These are phyloP conservation scores for Drepanosiphum platanoidis DNA, from an alignment of 2,888 invertebrate genomes.

Conservation along the genomic window DNA sequence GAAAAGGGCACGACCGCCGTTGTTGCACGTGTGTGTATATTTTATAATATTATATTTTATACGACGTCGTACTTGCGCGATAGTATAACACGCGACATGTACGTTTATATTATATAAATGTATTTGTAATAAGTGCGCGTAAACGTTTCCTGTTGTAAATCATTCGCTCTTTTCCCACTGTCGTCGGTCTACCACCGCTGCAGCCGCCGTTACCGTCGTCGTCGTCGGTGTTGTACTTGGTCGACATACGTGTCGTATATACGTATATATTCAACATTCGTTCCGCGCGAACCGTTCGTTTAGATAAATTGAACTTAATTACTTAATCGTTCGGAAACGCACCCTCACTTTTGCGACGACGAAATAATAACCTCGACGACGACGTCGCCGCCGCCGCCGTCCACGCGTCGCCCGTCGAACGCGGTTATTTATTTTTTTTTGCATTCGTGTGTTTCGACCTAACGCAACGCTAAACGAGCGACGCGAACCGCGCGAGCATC, in stretches of 20 bases:
- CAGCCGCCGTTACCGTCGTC: too few relatives aligned
- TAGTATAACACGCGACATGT: neutral
- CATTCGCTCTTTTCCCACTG: slow-evolving; percentile 46
- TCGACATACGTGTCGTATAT: too few relatives aligned
- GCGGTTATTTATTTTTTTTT: too few relatives aligned
- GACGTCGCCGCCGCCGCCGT: neutral
- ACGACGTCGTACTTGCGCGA: neutral
- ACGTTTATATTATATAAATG: too few relatives aligned
- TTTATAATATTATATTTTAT: neutral
- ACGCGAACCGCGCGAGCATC: too few relatives aligned
- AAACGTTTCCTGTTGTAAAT: slow-evolving; percentile 51
- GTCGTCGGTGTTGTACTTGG: too few relatives aligned
- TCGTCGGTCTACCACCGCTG: slow-evolving; percentile 6
- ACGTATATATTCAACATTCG: too few relatives aligned
- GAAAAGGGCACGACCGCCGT: slow-evolving; percentile 42
- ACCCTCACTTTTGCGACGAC: slow-evolving; percentile 3
- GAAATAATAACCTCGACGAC: neutral
- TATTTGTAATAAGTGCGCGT: neutral
- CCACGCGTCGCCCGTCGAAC: too few relatives aligned
- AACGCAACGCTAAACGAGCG: too few relatives aligned
- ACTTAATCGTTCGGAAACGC: slow-evolving; percentile 46
- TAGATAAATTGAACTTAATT: slow-evolving; percentile 49
- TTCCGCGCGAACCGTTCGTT: neutral
- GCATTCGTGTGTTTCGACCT: neutral
- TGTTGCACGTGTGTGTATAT: neutral